Percentiles rank a stretch among this genome's conserved stretches.
These are phyloP conservation scores for Zoanthus sociatus DNA, from an alignment of 92 coral and sea anemone species.

Conservation along the genomic window DNA sequence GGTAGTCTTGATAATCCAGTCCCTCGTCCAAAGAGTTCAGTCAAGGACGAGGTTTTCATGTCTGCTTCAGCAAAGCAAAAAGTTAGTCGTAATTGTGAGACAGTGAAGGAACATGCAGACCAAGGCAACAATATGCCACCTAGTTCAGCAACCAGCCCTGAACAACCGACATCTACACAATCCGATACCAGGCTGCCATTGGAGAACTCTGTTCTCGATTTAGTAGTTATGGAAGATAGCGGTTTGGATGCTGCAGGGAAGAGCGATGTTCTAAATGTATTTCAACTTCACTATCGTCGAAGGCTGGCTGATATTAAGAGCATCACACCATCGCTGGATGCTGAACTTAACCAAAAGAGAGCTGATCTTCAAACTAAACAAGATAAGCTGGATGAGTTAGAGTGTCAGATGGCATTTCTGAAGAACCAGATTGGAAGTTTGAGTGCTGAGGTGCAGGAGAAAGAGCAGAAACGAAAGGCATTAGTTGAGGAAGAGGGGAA, in stretches of 20 bases:
- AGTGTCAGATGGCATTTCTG: conserved; percentile 45
- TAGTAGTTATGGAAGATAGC: conserved; percentile 39
- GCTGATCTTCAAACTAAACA: conserved; percentile 35
- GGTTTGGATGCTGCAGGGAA: conserved; percentile 38
- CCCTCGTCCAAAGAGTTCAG: background rate
- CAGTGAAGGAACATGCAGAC: background rate
- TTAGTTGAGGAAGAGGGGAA: conserved; percentile 30
- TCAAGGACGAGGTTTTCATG: conserved; percentile 7
- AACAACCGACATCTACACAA: conserved; percentile 47
- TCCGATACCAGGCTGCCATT: conserved; percentile 6
- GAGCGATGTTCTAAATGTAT: conserved; percentile 38
- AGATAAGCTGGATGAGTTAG: conserved; percentile 43
- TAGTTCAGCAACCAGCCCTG: conserved; percentile 14
- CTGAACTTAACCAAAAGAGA: conserved; percentile 33
- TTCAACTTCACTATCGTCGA: conserved; percentile 41
- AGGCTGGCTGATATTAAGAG: conserved; percentile 37
- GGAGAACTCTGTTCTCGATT: conserved; percentile 31
- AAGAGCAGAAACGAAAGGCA: conserved; percentile 26
- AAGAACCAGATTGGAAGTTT: conserved; percentile 47
- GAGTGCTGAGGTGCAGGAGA: conserved; percentile 21
- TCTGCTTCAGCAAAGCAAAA: background rate
- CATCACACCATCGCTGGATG: conserved; percentile 24
- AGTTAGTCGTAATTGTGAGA: background rate
- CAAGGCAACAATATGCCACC: background rate
- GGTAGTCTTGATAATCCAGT: background rate